Percentiles rank a stretch among this genome's conserved stretches.
phyloP scores from a whole-genome alignment of 2,113 vertebrate genomes.

The Suricata suricatta region DNA sequence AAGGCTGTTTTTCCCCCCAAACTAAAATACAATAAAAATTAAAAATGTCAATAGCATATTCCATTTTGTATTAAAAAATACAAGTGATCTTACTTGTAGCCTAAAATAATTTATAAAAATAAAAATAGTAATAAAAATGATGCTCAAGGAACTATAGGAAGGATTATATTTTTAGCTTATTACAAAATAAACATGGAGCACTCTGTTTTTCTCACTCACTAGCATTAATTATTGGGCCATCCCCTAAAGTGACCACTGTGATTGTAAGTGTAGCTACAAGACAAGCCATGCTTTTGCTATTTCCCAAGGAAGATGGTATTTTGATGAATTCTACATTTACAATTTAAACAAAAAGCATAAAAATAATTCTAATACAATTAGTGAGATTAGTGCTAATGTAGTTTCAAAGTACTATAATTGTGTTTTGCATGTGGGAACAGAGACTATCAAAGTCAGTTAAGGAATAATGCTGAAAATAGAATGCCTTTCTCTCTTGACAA shows the following conservation, averaged over 20 bases:
- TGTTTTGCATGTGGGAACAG: not conserved
- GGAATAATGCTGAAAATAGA: slow-evolving; percentile 27
- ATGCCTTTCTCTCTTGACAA: not conserved
- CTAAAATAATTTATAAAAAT: not conserved
- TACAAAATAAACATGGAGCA: not conserved
- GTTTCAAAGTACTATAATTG: slow-evolving; percentile 13
- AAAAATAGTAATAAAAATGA: not conserved
- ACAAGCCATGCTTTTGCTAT: not conserved
- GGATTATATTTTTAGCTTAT: not conserved
- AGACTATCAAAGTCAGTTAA: not conserved
- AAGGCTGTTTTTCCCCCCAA: not conserved
- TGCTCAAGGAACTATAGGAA: not conserved
- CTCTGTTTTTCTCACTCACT: not conserved
- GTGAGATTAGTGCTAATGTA: not conserved
- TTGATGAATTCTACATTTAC: slow-evolving; percentile 10
- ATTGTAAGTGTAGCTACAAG: not conserved
- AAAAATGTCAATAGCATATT: not conserved
- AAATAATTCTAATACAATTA: slow-evolving; percentile 42
- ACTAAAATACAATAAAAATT: not conserved
- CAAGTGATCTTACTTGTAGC: not conserved
- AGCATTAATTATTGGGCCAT: not conserved
- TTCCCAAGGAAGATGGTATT: not conserved
- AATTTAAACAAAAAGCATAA: slow-evolving; percentile 15
- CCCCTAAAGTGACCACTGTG: not conserved
- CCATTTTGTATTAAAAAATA: not conserved